Percentiles rank a stretch among this genome's conserved stretches.
Conservation (phyloP, 2,797 vertebrate genomes). For the Danio kyathit region DNA sequence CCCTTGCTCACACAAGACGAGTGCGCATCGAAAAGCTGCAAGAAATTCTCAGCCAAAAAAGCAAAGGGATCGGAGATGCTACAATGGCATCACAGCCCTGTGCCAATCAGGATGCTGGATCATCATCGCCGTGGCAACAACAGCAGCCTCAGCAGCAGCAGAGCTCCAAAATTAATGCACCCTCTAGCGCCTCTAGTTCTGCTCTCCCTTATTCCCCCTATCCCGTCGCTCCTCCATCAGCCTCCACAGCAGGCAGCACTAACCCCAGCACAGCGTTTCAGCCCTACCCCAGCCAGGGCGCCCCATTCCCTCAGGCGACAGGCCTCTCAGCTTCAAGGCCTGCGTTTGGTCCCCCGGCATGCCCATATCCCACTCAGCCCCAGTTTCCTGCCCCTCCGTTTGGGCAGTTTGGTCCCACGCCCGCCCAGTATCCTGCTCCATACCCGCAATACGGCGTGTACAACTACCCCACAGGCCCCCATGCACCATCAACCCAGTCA, state of each 20-base stretch:
- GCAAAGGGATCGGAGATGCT: constrained; percentile 54
- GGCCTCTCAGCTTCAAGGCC: constrained; percentile 71
- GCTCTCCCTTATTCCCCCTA: constrained; percentile 77
- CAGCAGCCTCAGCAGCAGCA: constrained; percentile 69
- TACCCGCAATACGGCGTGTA: constrained; percentile 78
- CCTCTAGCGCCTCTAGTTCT: constrained; percentile 61
- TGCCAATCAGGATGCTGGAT: constrained; percentile 57
- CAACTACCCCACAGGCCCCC: constrained; percentile 73
- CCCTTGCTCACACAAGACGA: constrained; percentile 86
- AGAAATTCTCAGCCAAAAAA: constrained; percentile 83
- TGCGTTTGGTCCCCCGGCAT: constrained; percentile 68
- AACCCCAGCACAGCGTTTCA: constrained; percentile 74
- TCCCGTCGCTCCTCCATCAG: constrained; percentile 68
- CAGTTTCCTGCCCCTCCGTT: constrained; percentile 79
- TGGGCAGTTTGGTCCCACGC: constrained; percentile 75
- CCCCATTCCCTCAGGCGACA: constrained; percentile 68
- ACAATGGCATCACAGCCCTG: constrained; percentile 67
- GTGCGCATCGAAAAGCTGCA: constrained; percentile 92
- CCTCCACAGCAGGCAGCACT: constrained; percentile 64
- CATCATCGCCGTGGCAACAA: constrained; percentile 72
- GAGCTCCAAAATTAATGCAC: constrained; percentile 62
- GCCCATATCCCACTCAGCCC: constrained; percentile 85
- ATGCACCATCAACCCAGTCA: constrained; percentile 74
- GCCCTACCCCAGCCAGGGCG: constrained; percentile 75
- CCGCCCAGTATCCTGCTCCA: constrained; percentile 72